phyloP scores from a whole-genome alignment of 2,113 vertebrate species.

The Apistogramma diplotaenia region DNA sequence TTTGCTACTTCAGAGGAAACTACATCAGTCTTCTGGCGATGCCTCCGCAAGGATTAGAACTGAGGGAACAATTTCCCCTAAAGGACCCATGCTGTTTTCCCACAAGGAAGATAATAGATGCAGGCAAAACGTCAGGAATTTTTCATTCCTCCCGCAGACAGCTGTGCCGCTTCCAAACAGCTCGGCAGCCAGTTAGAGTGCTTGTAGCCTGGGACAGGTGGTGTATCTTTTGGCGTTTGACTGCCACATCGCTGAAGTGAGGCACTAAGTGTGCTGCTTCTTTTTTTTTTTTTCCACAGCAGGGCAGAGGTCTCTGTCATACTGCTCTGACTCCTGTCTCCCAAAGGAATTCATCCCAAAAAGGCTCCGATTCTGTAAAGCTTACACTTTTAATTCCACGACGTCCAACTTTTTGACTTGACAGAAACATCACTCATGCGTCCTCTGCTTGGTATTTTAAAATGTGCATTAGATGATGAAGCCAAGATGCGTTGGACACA shows the following conservation, averaged over 20 bases:
- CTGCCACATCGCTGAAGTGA: constrained; percentile 49
- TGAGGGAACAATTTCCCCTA: constrained; percentile 56
- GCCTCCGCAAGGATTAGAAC: constrained; percentile 56
- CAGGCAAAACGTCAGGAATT: constrained; percentile 59
- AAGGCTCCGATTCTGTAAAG: background rate
- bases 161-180: constrained; percentile 17
- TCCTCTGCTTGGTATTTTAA: background rate
- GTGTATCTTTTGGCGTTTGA: constrained; percentile 48
- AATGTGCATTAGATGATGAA: background rate
- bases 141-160: constrained; percentile 56
- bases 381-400: background rate
- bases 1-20: constrained; percentile 54
- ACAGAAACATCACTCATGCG: background rate
- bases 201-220: constrained; percentile 48
- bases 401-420: background rate
- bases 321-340: constrained; percentile 25
- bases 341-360: background rate
- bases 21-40: constrained; percentile 48
- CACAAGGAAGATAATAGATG: constrained; percentile 67
- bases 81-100: constrained; percentile 50
- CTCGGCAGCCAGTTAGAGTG: constrained; percentile 28
- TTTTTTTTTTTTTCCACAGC: background rate
- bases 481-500: background rate
- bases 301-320: constrained; percentile 13
- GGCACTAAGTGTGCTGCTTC: constrained; percentile 28